Base-by-base conservation (phyloP, 1,140 invertebrate species). In the Bombus pascuorum region DNA sequence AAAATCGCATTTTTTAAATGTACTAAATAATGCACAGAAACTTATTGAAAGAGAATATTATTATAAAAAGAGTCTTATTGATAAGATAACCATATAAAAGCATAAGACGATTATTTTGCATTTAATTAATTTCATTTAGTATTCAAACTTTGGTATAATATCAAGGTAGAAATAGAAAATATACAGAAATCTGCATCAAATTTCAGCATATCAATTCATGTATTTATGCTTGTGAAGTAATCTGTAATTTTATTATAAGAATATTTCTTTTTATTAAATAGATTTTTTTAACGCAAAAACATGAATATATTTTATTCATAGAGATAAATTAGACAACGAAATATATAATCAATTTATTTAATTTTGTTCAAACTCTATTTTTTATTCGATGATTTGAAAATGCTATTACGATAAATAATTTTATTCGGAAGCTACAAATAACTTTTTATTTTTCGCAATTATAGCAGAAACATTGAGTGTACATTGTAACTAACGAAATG, bases 401-500 rank as follows among this genome's bases (percentile, higher is more conserved):
- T 62, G 47, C 42, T 28, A 39, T 42, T 3, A 62, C 5, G 12
- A 34, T 57, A 28, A 57, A 75, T 80, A 22, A 73, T 28, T 34
- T 75, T 18, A 74, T 1, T 74, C 15, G 47, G 22, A 37, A 74
- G 39, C 8, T 74, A 74, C 32, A 34, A 42, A 80, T 71, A 62
- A 72, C 13, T 62, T 59, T 62, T n/a, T 25, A 32, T 80, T 80
- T 34, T 28, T 13, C n/a, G 53, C 72, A 57, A 72, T 73, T 81
- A 12, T 81, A 73, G 44, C 34, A 53, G 70, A 73, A 81, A 85
- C 34, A 85, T 57, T 47, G 71, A 66, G 34, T 68, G 70, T 68
- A 84, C 47, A 84, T 84, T 70, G 66, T 85, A 73, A 81, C 34
- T 73, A 47, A 47, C 39, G 34, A 85, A 81, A 85, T 81, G 78